Conservation (phyloP, 2,888 invertebrate genomes). For the Fissipunctia ypsillon region DNA sequence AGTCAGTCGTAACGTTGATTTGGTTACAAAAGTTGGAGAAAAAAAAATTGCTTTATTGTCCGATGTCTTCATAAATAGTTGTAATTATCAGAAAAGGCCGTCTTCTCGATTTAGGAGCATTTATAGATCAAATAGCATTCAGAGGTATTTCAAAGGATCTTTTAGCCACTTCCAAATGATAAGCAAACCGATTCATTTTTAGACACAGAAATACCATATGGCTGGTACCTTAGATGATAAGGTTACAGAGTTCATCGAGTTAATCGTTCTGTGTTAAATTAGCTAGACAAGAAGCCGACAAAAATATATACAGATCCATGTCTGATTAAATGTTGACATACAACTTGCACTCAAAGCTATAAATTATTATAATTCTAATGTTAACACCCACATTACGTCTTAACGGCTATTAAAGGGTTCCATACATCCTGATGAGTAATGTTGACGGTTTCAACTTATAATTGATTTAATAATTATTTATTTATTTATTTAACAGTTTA, state of each 20-base stretch:
- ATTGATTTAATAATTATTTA: too few species aligned
- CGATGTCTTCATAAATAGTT: neutral
- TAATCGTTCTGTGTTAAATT: neutral
- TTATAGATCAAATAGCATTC: neutral
- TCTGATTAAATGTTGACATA: conserved; percentile 22
- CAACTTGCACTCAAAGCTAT: conserved; percentile 10
- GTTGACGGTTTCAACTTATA: conserved; percentile 3
- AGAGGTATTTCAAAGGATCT: neutral
- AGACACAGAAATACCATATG: too few species aligned
- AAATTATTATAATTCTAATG: conserved; percentile 32
- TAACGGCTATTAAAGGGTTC: conserved; percentile 6
- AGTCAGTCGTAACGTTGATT: neutral
- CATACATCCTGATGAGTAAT: conserved; percentile 38
- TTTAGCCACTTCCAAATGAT: too few species aligned
- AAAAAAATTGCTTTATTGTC: neutral
- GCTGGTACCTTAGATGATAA: too few species aligned
- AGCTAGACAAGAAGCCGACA: neutral
- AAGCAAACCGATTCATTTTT: too few species aligned
- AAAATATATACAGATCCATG: conserved; percentile 28
- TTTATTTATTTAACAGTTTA: too few species aligned
- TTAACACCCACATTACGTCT: conserved; percentile 34
- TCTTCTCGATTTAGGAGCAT: neutral
- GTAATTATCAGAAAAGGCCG: neutral
- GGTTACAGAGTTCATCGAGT: too few species aligned
- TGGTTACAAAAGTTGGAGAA: neutral